Conservation (phyloP, 2,888 invertebrate species). For the Drosophila anceps region DNA sequence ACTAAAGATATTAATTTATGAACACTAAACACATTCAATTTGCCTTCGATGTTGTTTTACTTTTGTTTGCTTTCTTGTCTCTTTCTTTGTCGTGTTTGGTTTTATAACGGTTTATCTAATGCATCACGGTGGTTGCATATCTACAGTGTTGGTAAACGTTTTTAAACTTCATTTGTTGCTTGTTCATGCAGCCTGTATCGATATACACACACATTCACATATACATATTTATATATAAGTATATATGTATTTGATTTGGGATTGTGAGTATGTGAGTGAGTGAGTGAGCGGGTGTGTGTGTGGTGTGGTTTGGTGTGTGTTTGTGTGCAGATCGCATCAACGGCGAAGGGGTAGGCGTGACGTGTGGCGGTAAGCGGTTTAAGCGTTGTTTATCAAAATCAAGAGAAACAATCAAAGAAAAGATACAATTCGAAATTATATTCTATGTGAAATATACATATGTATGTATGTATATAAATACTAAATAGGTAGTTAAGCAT, state of each 20-base stretch:
- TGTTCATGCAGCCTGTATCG: conserved; percentile 81
- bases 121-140: conserved; percentile 27
- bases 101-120: conserved; percentile 21
- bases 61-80: conserved; percentile 4
- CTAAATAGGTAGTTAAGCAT: conserved; percentile 24
- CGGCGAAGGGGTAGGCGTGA: conserved; percentile 49
- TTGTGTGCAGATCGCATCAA: conserved; percentile 41
- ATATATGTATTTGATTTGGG: conserved; percentile 15
- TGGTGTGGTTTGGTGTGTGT: conserved; percentile 9
- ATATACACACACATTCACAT: conserved; percentile 8
- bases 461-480: conserved; percentile 24
- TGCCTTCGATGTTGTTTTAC: conserved; percentile 1
- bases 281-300: conserved; percentile 8
- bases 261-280: conserved; percentile 10
- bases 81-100: conserved; percentile 11
- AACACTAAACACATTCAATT: conserved; percentile 54
- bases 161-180: conserved; percentile 71
- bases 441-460: conserved; percentile 34
- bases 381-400: conserved; percentile 67
- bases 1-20: conserved; percentile 32
- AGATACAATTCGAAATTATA: conserved; percentile 67
- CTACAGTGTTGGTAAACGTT: conserved; percentile 53
- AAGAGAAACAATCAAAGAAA: conserved; percentile 74
- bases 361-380: conserved; percentile 59
- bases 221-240: neutral